Conservation (phyloP, 53 echinoderm and acorn worm species). For the Pentamera pediparva region DNA sequence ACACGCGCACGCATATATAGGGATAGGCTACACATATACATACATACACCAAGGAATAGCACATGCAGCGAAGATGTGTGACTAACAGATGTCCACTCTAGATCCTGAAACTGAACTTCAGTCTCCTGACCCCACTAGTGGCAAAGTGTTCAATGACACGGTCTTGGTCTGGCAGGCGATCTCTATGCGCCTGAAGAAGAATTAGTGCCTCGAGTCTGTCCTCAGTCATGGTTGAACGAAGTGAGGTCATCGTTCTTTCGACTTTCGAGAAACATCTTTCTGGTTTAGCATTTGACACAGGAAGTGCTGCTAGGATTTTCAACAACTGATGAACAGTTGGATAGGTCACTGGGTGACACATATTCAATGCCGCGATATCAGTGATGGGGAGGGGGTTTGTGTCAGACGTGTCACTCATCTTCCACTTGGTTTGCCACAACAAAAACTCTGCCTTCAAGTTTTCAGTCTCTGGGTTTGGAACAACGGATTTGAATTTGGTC, state of each 20-base stretch:
- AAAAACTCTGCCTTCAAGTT: not conserved
- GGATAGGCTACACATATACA: too few relatives aligned
- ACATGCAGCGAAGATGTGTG: too few relatives aligned
- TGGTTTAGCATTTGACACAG: conserved; percentile 5
- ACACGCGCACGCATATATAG: too few relatives aligned
- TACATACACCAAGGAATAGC: too few relatives aligned
- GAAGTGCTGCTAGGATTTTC: not conserved
- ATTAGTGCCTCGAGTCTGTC: not conserved
- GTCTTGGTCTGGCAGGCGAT: not conserved
- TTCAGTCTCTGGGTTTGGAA: not conserved
- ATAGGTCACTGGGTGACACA: not conserved
- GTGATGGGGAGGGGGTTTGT: not conserved
- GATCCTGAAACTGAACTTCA: too few relatives aligned
- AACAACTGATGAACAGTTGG: not conserved
- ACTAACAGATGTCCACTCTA: too few relatives aligned
- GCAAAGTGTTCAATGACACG: not conserved
- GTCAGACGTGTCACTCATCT: not conserved
- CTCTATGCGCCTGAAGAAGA: not conserved
- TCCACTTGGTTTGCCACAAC: not conserved
- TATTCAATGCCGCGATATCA: conserved; percentile 2
- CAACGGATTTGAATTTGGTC: not conserved
- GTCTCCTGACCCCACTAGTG: too few relatives aligned
- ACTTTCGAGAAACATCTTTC: conserved; percentile 17
- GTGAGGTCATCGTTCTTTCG: conserved; percentile 5
- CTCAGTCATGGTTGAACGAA: not conserved